Evolutionary conservation across 53 echinoderm and acorn worm genomes (phyloP).

Genomic region (Temnopleurus reevesii): DNA sequence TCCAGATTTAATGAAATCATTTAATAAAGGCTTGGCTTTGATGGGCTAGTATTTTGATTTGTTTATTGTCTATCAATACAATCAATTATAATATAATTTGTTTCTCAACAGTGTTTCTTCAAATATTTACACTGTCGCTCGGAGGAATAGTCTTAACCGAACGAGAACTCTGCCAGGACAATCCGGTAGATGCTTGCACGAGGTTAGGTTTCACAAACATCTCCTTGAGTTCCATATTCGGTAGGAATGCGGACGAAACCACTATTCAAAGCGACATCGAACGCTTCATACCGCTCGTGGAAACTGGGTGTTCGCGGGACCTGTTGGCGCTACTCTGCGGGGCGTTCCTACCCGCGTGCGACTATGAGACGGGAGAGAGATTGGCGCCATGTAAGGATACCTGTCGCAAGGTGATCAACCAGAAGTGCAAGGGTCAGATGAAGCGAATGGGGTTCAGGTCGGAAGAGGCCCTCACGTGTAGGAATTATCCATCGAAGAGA

Average conservation of each 20-base stretch:
- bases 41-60: too few species aligned
- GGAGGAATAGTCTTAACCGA: neutral
- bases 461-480: constrained; percentile 28
- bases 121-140: neutral
- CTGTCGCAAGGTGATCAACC: constrained; percentile 42
- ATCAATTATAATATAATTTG: too few species aligned
- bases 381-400: constrained; percentile 50
- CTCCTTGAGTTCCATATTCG: neutral
- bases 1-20: too few species aligned
- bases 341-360: constrained; percentile 54
- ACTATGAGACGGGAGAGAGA: constrained; percentile 38
- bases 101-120: neutral
- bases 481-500: constrained; percentile 46
- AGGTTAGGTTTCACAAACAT: constrained; percentile 8
- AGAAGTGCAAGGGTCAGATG: constrained; percentile 51
- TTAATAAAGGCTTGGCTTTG: too few species aligned
- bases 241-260: neutral
- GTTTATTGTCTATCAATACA: too few species aligned
- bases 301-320: constrained; percentile 61
- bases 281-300: constrained; percentile 40
- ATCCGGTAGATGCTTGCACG: neutral
- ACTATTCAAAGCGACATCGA: neutral
- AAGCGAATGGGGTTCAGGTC: constrained; percentile 11
- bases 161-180: neutral
- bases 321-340: constrained; percentile 56